Conservation (phyloP, 2,113 vertebrate genomes). For the Perccottus glenii region DNA sequence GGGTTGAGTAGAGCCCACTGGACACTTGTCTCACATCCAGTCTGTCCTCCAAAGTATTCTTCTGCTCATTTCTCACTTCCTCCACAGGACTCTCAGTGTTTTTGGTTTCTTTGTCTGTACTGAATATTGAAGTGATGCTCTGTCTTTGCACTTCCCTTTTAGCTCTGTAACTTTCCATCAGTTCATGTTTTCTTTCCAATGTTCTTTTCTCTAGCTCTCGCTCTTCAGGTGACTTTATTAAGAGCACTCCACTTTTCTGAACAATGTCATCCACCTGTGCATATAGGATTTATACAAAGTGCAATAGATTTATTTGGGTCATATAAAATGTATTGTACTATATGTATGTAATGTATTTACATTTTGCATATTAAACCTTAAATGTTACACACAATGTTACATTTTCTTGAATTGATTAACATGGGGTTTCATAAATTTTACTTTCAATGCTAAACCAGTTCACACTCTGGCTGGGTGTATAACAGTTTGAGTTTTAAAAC, state of each 20-base stretch:
- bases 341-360: too few relatives aligned
- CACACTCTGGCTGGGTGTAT: conserved; percentile 2
- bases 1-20: conserved; percentile 54
- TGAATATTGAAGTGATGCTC: neutral
- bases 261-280: conserved; percentile 73
- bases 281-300: neutral
- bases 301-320: neutral
- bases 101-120: neutral
- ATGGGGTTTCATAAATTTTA: neutral
- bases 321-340: neutral
- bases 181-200: conserved; percentile 29
- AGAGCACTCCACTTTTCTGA: conserved; percentile 48
- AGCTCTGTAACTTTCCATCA: conserved; percentile 48
- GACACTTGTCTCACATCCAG: conserved; percentile 13
- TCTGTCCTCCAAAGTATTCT: conserved; percentile 10
- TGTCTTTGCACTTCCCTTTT: conserved; percentile 33
- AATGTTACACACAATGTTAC: neutral
- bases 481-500: conserved; percentile 3
- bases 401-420: neutral
- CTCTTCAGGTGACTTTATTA: conserved; percentile 41
- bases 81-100: conserved; percentile 4
- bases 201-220: conserved; percentile 40
- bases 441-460: conserved; percentile 15
- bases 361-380: neutral
- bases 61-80: conserved; percentile 12